Conservation (phyloP, 1,140 invertebrate species). For the Thrips palmi region DNA sequence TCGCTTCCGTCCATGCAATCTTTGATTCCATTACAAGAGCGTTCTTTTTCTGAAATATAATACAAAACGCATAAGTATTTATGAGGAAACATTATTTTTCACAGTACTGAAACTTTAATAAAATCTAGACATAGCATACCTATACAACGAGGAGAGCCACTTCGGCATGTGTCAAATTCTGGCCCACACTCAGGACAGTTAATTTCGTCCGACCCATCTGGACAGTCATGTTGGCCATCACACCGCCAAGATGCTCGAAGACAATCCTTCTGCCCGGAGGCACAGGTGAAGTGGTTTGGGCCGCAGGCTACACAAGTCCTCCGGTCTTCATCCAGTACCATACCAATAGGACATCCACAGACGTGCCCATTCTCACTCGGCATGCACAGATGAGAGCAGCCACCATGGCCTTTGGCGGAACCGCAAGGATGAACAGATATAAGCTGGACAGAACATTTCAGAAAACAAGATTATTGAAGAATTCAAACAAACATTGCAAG, state of each 20-base stretch:
- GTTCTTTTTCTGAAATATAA: too few species aligned
- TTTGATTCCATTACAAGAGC: conserved; percentile 52
- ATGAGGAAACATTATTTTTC: too few species aligned
- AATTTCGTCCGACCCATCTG: conserved; percentile 60
- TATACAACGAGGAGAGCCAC: conserved; percentile 48
- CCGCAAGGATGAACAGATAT: conserved; percentile 23
- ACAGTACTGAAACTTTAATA: too few species aligned
- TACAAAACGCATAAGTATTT: too few species aligned
- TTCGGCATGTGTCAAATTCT: conserved; percentile 53
- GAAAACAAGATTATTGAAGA: conserved; percentile 4
- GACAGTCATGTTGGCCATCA: conserved; percentile 67
- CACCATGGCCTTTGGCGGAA: conserved; percentile 22
- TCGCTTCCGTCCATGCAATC: conserved; percentile 53
- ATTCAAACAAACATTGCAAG: background rate
- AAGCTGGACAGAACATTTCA: conserved; percentile 15
- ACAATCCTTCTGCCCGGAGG: conserved; percentile 38
- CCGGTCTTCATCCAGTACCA: conserved; percentile 47
- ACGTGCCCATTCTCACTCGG: conserved; percentile 21
- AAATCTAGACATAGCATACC: conserved; percentile 26
- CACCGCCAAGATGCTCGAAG: conserved; percentile 72
- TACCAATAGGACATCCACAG: conserved; percentile 60
- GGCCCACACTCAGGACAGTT: conserved; percentile 41
- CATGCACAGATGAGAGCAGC: conserved; percentile 55
- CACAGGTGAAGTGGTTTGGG: conserved; percentile 58
- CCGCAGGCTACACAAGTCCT: conserved; percentile 55